Conservation (phyloP, 2,797 vertebrate species). For the Synanceia verrucosa region DNA sequence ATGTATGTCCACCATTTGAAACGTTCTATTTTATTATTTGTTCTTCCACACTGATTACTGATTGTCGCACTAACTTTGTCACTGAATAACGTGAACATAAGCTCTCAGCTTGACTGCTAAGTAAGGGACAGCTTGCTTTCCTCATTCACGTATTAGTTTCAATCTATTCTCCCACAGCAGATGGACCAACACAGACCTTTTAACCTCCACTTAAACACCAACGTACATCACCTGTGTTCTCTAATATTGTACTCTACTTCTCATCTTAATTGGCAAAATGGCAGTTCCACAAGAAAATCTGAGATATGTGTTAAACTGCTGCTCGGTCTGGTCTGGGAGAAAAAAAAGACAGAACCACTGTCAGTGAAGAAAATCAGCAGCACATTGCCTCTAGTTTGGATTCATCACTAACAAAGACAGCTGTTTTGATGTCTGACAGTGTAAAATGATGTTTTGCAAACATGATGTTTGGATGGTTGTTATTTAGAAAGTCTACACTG, state of each 20-base stretch:
- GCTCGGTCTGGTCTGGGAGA: neutral
- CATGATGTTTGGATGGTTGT: no score
- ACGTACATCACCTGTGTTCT: slow-evolving; percentile 13
- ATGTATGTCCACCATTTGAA: neutral
- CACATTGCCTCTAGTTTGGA: neutral
- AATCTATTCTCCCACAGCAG: neutral
- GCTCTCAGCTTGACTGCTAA: neutral
- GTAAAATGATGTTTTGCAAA: neutral
- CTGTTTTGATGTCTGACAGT: neutral
- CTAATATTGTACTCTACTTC: neutral
- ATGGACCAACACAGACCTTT: neutral
- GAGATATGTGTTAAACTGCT: slow-evolving; percentile 7
- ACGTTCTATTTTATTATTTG: neutral
- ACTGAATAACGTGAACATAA: neutral
- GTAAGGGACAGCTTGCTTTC: neutral
- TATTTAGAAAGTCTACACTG: neutral
- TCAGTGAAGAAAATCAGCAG: slow-evolving; percentile 11
- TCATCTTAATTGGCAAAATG: slow-evolving; percentile 27
- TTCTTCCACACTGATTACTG: neutral
- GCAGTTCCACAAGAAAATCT: slow-evolving; percentile 41
- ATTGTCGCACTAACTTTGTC: neutral
- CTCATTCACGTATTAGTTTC: neutral
- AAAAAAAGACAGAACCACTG: neutral
- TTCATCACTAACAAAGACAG: slow-evolving; percentile 4
- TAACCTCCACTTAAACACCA: slow-evolving; percentile 19